A percentile compares a stretch with the other conserved stretches of the same genome.
These are phyloP conservation scores for Euzophera pinguis DNA, from an alignment of 2,888 invertebrate genomes.

Conservation along the genomic window DNA sequence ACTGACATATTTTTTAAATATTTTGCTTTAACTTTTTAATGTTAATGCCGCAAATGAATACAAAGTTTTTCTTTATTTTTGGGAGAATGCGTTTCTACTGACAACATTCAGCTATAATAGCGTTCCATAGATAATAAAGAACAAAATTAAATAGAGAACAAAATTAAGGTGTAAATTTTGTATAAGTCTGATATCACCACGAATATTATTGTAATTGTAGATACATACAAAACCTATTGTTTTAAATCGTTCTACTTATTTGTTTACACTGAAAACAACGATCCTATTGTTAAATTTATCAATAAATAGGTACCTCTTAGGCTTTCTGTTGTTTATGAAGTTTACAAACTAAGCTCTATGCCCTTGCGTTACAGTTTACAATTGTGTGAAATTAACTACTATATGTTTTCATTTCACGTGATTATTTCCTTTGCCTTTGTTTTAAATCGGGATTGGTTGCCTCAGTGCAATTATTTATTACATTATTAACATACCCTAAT, in stretches of 20 bases:
- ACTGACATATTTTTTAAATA: not conserved
- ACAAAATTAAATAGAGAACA: no score
- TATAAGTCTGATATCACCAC: not conserved
- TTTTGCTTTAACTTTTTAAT: no score
- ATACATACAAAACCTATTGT: not conserved
- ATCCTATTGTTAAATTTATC: constrained; percentile 43
- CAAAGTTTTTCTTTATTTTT: no score
- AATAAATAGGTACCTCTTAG: constrained; percentile 40
- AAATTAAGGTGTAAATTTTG: not conserved
- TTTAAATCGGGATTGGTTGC: not conserved
- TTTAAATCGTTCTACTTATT: constrained; percentile 16
- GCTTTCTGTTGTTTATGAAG: constrained; percentile 6
- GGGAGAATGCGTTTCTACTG: no score
- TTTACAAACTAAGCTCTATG: not conserved
- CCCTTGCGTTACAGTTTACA: not conserved
- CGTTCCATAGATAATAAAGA: no score
- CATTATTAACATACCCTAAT: not conserved
- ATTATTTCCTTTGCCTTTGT: not conserved
- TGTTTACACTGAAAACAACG: not conserved
- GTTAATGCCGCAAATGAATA: no score
- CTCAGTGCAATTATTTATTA: not conserved
- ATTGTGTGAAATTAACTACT: constrained; percentile 1
- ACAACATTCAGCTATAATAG: no score
- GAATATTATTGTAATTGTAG: not conserved
- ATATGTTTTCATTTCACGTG: not conserved